A percentile compares a stretch with the other conserved stretches of the same genome.
phyloP scores from a whole-genome alignment of 2,113 vertebrate genomes.

The Neomonachus schauinslandi region DNA sequence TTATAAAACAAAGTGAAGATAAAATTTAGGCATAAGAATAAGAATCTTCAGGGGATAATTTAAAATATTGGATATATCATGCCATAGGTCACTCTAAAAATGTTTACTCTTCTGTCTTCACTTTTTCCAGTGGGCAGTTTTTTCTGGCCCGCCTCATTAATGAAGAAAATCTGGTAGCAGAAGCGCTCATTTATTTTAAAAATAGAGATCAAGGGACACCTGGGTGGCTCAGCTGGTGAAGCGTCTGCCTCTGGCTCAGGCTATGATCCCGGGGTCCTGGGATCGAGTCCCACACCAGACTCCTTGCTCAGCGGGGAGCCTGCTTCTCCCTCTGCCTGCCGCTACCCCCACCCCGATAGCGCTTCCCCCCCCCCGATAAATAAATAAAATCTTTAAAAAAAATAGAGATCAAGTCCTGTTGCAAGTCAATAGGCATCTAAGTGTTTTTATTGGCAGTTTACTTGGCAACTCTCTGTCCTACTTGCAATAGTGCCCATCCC shows the following conservation, averaged over 20 bases:
- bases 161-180: not conserved
- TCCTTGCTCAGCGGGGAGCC: no score
- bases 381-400: not conserved
- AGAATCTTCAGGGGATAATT: not conserved
- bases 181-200: not conserved
- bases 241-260: no score
- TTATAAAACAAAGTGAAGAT: slow-evolving; percentile 16
- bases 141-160: not conserved
- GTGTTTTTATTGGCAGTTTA: not conserved
- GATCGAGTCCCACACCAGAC: no score
- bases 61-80: not conserved
- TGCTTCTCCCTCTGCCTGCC: no score
- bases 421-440: not conserved
- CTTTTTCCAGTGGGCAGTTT: not conserved
- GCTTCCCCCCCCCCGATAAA: no score
- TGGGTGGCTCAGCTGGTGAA: no score
- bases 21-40: not conserved
- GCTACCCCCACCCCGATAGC: no score
- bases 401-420: not conserved
- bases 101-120: not conserved
- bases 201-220: no score
- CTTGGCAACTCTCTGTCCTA: not conserved
- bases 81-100: not conserved
- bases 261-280: no score
- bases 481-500: not conserved